Evolutionary conservation across 2,888 invertebrate species (phyloP).

Genomic region (Tridacna gigas): DNA sequence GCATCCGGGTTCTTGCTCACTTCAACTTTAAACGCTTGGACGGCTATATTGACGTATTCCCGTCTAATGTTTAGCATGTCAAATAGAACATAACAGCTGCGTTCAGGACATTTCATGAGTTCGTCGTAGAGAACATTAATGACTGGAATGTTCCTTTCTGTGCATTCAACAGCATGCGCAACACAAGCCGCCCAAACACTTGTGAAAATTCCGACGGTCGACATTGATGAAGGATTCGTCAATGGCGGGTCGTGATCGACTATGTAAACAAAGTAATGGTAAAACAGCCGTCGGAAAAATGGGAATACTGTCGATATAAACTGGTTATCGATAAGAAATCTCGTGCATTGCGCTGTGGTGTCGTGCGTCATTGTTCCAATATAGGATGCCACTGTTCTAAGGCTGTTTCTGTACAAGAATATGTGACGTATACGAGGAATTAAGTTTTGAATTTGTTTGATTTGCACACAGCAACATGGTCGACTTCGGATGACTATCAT

Average conservation of each 20-base stretch:
- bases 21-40: conserved; percentile 77
- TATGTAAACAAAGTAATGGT: conserved; percentile 70
- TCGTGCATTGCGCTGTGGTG: conserved; percentile 70
- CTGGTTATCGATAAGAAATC: conserved; percentile 75
- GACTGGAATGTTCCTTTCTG: conserved; percentile 74
- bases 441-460: conserved; percentile 72
- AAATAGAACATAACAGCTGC: conserved; percentile 73
- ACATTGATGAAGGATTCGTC: conserved; percentile 64
- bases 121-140: conserved; percentile 79
- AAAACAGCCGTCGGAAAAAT: conserved; percentile 70
- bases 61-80: conserved; percentile 73
- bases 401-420: conserved; percentile 79
- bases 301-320: conserved; percentile 75
- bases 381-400: conserved; percentile 76
- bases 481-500: conserved; percentile 75
- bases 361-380: conserved; percentile 73
- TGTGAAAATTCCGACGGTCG: conserved; percentile 74
- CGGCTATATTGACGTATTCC: conserved; percentile 73
- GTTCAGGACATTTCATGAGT: conserved; percentile 76
- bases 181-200: conserved; percentile 78
- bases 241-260: conserved; percentile 70
- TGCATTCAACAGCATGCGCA: conserved; percentile 68
- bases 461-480: conserved; percentile 74
- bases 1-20: conserved; percentile 65
- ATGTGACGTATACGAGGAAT: conserved; percentile 76